These are phyloP conservation scores for Ploceus nigricollis DNA, from an alignment of 2,113 vertebrate species.

Conservation along the genomic window DNA sequence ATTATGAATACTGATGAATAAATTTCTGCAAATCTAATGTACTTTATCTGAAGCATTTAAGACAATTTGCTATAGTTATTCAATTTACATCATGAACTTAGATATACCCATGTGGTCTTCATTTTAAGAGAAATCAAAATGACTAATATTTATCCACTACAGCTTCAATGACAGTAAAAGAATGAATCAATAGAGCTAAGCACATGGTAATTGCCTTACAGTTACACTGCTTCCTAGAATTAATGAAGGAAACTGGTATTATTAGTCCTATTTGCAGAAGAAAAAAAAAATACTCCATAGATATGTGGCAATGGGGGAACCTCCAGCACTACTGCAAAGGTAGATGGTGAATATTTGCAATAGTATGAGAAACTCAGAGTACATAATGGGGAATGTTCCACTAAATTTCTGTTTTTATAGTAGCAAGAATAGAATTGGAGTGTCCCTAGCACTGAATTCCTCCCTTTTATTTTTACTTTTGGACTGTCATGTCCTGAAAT, in stretches of 20 bases:
- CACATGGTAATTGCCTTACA: not conserved
- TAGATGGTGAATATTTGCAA: not conserved
- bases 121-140: not conserved
- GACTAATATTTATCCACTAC: not conserved
- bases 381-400: not conserved
- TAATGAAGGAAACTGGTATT: not conserved
- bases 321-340: not conserved
- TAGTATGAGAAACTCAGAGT: not conserved
- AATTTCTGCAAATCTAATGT: not conserved
- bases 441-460: not conserved
- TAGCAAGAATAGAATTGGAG: not conserved
- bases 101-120: not conserved
- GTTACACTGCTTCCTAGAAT: not conserved
- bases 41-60: slow-evolving; percentile 25
- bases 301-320: fast-evolving
- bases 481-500: not conserved
- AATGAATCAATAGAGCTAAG: not conserved
- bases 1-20: not conserved
- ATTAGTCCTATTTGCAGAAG: not conserved
- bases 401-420: not conserved
- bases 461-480: not conserved
- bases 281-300: not conserved
- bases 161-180: not conserved
- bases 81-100: not conserved
- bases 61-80: not conserved